Base-by-base conservation (phyloP, 2,888 invertebrate genomes). In the Mongoloraphidia duomilia region DNA sequence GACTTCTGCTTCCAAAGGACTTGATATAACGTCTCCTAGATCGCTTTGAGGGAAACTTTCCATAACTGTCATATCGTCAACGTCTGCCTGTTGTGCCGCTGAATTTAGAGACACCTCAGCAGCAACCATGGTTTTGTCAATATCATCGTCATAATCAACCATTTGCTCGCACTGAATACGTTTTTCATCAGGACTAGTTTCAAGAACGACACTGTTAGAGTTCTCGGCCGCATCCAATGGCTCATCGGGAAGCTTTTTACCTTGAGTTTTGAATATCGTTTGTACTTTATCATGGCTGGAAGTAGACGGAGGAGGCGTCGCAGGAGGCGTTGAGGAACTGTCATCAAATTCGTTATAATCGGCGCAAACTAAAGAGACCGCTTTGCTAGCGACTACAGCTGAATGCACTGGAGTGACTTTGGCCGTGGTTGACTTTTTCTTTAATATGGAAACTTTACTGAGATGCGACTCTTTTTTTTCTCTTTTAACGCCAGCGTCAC, bases 341-440 rank as follows among this genome's bases (percentile, higher is more conserved):
- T 76, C 75, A 54, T 78, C 77, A 52, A 75, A 73, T 54, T 78
- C 77, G 56, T 75, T 76, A 54, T 75, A 76, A 59, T 78, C 77
- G 0, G 72, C 70, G 56, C 74, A 74, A 1, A 76, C 76, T 14
- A 77, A 57, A 1, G 76, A 75, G 41, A 72, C 66, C 14, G 69
- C 67, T 55, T 70, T 71, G 34, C 68, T 67, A 54, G 60, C 9
- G 1, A 64, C 61, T 1, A 65, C 62, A 54, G 68, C 62, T 0
- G 65, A 63, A 46, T 63, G 60, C 3, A 69, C 63, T 9, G 66
- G 68, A 11, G 59, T 57, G 4, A 47, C 35, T 54, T 64, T 65
- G 10, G 59, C 54, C 2, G 64, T 59, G 5, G 64, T 63, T 0
- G 71, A 64, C 58, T 74, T 75, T 38, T 75, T 73, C 57, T 77